Evolutionary conservation across 2,797 vertebrate species (phyloP), one percentile per base, ranked within the genome.

Genomic region (Gambusia yucatana): DNA sequence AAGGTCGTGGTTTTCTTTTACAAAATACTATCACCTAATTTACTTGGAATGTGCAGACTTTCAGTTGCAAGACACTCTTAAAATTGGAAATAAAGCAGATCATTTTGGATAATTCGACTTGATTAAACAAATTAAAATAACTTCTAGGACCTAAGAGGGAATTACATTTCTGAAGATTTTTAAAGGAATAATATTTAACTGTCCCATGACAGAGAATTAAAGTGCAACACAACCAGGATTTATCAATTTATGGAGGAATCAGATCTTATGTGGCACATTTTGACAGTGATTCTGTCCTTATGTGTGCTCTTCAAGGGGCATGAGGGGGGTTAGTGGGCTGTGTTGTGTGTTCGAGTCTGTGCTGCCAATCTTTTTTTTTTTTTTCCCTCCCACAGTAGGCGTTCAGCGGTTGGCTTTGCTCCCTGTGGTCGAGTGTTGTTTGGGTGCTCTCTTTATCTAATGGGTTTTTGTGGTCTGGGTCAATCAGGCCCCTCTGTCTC

Each of bases 371-470:
- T 73, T 33, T 67, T 11, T 11, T 4, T 73, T 39, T 63, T 89
- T 74, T 77, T 78, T 88, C 63, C 13, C 33, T 50, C 33, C 86
- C 88, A 81, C 89, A 88, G 90, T 88, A 69, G 83, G 83, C 48
- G 20, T 77, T 84, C 77, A 85, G 82, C 63, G 91, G 84, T 84
- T 77, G 84, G 87, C 83, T 85, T 10, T 84, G 90, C 90, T 92
- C 92, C 91, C 93, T 3, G 84, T 43, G 91, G 91, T 86, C 76
- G 82, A 90, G 86, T 81, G 92, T 93, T 92, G 91, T 93, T 93
- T 91, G 91, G 92, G 89, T 86, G 88, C 76, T 46, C 88, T 91
- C 90, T 91, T 93, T 89, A 92, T 94, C 92, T 91, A 91, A 92
- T 90, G 83, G 88, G 87, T 91, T 93, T 87, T 92, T 91, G 89